phyloP scores from a whole-genome alignment of 1,140 invertebrate species.

The Papilio glaucus region DNA sequence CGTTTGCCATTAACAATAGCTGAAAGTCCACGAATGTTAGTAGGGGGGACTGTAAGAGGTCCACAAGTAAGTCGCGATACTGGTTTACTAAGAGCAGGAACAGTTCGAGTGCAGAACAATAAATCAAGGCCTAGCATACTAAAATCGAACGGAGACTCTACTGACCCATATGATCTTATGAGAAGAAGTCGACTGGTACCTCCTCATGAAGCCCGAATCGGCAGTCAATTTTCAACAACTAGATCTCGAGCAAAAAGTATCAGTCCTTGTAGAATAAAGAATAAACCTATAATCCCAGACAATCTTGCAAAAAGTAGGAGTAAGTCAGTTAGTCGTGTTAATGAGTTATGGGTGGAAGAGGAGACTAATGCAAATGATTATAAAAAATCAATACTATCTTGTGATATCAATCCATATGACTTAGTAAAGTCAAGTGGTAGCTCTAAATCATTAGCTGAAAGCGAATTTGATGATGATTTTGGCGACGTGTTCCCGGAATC shows the following conservation, averaged over 20 bases:
- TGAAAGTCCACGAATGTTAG: conserved; percentile 80
- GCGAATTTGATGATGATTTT: conserved; percentile 76
- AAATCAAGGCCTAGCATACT: conserved; percentile 85
- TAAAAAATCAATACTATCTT: conserved; percentile 90
- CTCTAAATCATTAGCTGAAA: conserved; percentile 69
- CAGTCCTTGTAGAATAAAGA: conserved; percentile 82
- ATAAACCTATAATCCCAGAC: conserved; percentile 77
- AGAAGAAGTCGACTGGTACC: conserved; percentile 88
- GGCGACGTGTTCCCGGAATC: conserved; percentile 70
- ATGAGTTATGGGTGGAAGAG: conserved; percentile 79
- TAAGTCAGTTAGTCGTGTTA: conserved; percentile 81
- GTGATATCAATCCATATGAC: conserved; percentile 93
- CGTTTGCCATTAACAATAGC: conserved; percentile 85
- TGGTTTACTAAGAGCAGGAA: conserved; percentile 83
- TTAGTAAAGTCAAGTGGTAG: conserved; percentile 84
- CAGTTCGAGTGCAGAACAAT: conserved; percentile 85
- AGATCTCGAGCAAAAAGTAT: conserved; percentile 85
- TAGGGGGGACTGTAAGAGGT: conserved; percentile 84
- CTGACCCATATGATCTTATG: conserved; percentile 92
- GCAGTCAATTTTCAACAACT: conserved; percentile 80
- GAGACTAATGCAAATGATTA: conserved; percentile 80
- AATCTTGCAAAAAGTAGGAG: conserved; percentile 73
- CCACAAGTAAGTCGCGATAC: conserved; percentile 73
- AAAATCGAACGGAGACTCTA: conserved; percentile 79
- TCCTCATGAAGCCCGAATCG: conserved; percentile 83